Evolutionary conservation across 2,113 vertebrate genomes (phyloP), one percentile per base, ranked within the genome.

Genomic region (Origma solitaria): DNA sequence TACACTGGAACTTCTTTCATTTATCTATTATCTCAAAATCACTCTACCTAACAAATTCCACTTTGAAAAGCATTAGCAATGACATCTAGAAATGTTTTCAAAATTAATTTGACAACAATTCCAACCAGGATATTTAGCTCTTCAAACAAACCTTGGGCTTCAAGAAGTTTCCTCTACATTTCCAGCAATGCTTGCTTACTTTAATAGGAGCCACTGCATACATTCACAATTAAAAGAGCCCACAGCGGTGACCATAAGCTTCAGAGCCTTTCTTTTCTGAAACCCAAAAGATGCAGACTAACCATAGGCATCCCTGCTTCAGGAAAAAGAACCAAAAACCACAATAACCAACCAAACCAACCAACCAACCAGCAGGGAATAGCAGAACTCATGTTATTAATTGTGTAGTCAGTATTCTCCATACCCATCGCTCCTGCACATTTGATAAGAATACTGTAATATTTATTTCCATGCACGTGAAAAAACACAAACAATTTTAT

Each of bases 401-500:
- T 11, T 87, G 23, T 50, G 64, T 49, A 71, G 9, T 40, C 65
- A 40, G 13, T 42, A 50, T 68, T 51, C 42, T 64, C 21, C 25
- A 15, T 33, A 42, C 2, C 4, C 22, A 33, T 13, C 8, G 0
- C 30, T 81, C 18, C 64, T 51, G 21, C 0, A 1, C 5, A 24
- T 58, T 58, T 56, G 18, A 18, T 47, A 54, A 61, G 22, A 51
- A 54, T 24, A 28, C 17, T 5, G 5, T 28, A 30, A 44, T 30
- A 21, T 65, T 66, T 73, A 38, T 82, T 89, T 79, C n/a, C 28
- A 25, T 21, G 4, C 10, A 25, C 18, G 20, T 10, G 42, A 60
- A 60, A 57, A 91, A 92, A 57, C 22, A 56, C 23, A 92, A 68
- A 44, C 8, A 23, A 31, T 58, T 5, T 57, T 14, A 51, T 50